Evolutionary conservation across 2,113 vertebrate species (phyloP).

Genomic region (Epinephelus lanceolatus): DNA sequence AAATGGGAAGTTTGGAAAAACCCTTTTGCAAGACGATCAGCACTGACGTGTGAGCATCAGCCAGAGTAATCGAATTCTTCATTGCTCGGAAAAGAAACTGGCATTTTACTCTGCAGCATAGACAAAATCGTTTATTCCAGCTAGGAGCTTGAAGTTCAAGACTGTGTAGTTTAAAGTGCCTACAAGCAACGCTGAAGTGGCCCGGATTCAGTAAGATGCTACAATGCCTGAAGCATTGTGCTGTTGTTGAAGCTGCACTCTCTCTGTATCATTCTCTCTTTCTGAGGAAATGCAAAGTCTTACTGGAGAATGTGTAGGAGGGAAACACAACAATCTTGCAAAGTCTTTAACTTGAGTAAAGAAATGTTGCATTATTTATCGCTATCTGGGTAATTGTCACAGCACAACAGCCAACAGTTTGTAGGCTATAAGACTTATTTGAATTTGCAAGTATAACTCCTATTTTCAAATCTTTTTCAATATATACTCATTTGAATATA

Average conservation of each 20-base stretch:
- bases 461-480: too few species aligned
- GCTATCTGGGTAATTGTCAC: neutral
- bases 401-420: neutral
- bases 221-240: conserved; percentile 7
- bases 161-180: neutral
- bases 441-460: neutral
- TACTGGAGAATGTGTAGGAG: conserved; percentile 38
- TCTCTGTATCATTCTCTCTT: neutral
- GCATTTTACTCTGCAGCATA: neutral
- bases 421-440: neutral
- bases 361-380: neutral
- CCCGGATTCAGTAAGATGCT: neutral
- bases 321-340: conserved; percentile 6
- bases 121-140: neutral
- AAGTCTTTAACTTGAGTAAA: conserved; percentile 5
- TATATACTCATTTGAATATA: too few species aligned
- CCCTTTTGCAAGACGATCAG: conserved; percentile 17
- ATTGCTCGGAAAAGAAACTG: neutral
- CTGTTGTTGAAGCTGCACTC: neutral
- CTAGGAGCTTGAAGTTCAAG: neutral
- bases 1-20: conserved; percentile 71
- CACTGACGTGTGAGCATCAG: neutral
- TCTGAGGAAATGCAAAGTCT: conserved; percentile 12
- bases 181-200: neutral
- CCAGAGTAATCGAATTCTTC: neutral